Conservation (phyloP, 2,888 invertebrate species). For the Linnaemya vulpina region DNA sequence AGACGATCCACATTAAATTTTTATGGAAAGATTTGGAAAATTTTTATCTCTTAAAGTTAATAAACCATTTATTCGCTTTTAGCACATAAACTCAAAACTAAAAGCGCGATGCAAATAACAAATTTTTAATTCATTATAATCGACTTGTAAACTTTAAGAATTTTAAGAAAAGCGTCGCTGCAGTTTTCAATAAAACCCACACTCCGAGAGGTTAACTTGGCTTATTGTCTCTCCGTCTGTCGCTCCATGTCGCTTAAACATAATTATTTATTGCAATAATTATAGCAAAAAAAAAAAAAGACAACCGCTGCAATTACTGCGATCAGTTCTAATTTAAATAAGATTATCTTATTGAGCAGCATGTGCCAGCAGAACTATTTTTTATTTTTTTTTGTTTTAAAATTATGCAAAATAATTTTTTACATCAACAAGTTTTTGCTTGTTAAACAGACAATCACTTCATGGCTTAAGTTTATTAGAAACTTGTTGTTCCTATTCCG, state of each 20-base stretch:
- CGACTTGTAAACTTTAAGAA: too few relatives aligned
- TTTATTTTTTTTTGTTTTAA: constrained; percentile 22
- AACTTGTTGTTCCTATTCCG: not conserved
- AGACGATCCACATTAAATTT: too few relatives aligned
- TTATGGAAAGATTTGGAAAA: too few relatives aligned
- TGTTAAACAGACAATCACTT: not conserved
- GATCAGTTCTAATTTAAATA: constrained; percentile 31
- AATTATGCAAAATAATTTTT: constrained; percentile 30
- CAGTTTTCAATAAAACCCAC: not conserved
- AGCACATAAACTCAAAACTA: too few relatives aligned
- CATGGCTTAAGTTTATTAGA: not conserved
- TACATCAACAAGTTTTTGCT: constrained; percentile 4
- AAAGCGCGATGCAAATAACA: too few relatives aligned
- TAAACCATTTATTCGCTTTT: too few relatives aligned
- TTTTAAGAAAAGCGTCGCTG: not conserved
- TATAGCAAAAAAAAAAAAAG: not conserved
- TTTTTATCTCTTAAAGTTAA: too few relatives aligned
- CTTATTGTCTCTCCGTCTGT: not conserved
- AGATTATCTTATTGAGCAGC: constrained; percentile 1
- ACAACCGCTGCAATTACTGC: constrained; percentile 1
- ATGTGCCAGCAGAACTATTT: not conserved
- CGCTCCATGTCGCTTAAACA: not conserved
- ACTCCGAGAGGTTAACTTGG: not conserved
- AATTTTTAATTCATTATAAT: too few relatives aligned
- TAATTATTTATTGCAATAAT: not conserved